Base-by-base conservation (phyloP, 2,113 vertebrate genomes). In the Ceratotherium simum region DNA sequence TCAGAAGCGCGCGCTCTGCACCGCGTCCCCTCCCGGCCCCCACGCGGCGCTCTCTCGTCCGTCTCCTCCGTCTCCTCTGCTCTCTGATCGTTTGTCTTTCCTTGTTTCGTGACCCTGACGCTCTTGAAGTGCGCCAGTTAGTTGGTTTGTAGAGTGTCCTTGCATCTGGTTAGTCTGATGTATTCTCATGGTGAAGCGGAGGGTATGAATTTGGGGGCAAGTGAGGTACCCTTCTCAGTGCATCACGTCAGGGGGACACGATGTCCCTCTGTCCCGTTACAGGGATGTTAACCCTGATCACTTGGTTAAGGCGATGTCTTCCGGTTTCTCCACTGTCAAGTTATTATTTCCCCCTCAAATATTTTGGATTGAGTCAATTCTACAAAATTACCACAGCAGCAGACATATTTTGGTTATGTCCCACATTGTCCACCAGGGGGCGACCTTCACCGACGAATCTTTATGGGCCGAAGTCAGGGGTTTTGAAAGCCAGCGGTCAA, bases 361-460 rank as follows among this genome's bases (percentile, higher is more conserved):
- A 46, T 20, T 83, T 39, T 27, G 72, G 58, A 36, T 20, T 21
- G 31, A 36, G 10, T 8, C 13, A 7, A 14, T 18, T n/a, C 18
- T 6, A 0, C 20, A 76, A 14, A 12, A 56, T 6, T 20, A 23
- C 27, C 8, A 4, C 62, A 10, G 33, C 33, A 31, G 17, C 31
- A 1, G 67, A 18, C 3, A 18, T 9, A 25, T 23, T 18, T 42
- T 12, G 70, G 58, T 56, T 70, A 58, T 86, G 54, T 33, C 42
- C 18, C 7, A 65, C 29, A 20, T 6, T 29, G 2, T 58, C 98
- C 98, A 96, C 96, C 93, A 97, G 98, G 54, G 93, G 98, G 95
- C 88, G 81, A 48, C 33, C 42, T 84, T 72, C 64, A 67, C 92
- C 7, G 10, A 46, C 25, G n/a, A 81, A 96, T 95, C 73, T 70